phyloP scores from a whole-genome alignment of 2,797 vertebrate genomes.

The Hypotaenidia philippensis region DNA sequence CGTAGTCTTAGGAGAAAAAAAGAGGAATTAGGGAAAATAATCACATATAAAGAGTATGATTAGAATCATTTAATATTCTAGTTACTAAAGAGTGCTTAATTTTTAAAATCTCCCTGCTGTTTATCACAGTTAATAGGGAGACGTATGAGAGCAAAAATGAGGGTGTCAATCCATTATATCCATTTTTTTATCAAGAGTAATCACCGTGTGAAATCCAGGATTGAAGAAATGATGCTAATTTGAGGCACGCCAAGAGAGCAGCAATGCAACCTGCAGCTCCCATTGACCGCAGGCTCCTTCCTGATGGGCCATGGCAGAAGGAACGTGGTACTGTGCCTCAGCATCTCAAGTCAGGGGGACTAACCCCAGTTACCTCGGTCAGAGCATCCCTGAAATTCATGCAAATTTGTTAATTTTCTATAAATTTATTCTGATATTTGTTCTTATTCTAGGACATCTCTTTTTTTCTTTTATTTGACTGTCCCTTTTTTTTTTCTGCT shows the following conservation, averaged over 20 bases:
- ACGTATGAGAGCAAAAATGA: slow-evolving; percentile 23
- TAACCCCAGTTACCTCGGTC: background rate
- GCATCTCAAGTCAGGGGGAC: background rate
- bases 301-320: background rate
- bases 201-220: background rate
- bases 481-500: background rate
- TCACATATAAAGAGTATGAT: slow-evolving; percentile 5
- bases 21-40: slow-evolving; percentile 37
- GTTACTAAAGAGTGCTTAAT: slow-evolving; percentile 49
- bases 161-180: background rate
- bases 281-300: background rate
- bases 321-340: background rate
- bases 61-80: slow-evolving; percentile 46
- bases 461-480: background rate
- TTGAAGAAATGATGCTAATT: slow-evolving; percentile 30
- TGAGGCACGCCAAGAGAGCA: background rate
- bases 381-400: background rate
- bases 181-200: slow-evolving; percentile 22
- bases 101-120: slow-evolving; percentile 57
- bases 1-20: background rate
- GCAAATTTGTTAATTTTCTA: background rate
- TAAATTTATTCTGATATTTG: background rate
- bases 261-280: background rate
- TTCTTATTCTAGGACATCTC: background rate
- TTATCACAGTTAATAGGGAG: slow-evolving; percentile 27